phyloP scores from a whole-genome alignment of 92 coral and sea anemone species.

The Bergia sp. region DNA sequence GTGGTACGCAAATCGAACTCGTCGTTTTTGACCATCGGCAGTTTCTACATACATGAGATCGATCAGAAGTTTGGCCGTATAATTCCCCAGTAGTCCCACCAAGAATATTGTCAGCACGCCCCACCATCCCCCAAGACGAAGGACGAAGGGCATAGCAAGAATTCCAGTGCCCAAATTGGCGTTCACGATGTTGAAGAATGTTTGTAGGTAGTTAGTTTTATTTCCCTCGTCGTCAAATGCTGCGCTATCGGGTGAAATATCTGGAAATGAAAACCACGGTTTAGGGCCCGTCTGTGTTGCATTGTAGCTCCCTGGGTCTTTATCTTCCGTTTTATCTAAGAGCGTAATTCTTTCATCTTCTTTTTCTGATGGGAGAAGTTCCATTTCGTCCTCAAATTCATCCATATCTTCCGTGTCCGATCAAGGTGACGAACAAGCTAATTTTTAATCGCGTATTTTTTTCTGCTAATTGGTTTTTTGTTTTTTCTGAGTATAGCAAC shows the following conservation, averaged over 20 bases:
- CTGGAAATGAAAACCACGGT: constrained; percentile 64
- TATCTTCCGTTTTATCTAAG: constrained; percentile 20
- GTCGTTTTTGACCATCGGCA: constrained; percentile 51
- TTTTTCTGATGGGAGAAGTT: neutral
- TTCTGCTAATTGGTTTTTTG: neutral
- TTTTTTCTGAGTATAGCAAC: neutral
- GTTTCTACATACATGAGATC: constrained; percentile 63
- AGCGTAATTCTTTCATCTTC: constrained; percentile 27
- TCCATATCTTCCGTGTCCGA: constrained; percentile 28
- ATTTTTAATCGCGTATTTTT: neutral
- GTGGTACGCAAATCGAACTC: constrained; percentile 58
- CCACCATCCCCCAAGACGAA: constrained; percentile 68
- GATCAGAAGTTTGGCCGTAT: constrained; percentile 62
- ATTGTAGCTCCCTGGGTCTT: constrained; percentile 11
- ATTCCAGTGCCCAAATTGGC: constrained; percentile 71
- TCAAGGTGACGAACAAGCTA: neutral
- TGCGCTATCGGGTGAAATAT: constrained; percentile 45
- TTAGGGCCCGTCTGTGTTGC: constrained; percentile 39
- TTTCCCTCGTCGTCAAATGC: constrained; percentile 44
- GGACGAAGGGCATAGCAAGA: constrained; percentile 64
- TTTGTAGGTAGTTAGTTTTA: constrained; percentile 52
- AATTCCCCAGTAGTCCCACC: constrained; percentile 63
- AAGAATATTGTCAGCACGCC: constrained; percentile 59
- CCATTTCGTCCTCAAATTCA: constrained; percentile 38
- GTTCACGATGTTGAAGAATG: constrained; percentile 64